Percentiles rank a stretch among this genome's conserved stretches.
These are phyloP conservation scores for Ctenopoma kingsleyae DNA, from an alignment of 2,797 vertebrate genomes.

Conservation along the genomic window DNA sequence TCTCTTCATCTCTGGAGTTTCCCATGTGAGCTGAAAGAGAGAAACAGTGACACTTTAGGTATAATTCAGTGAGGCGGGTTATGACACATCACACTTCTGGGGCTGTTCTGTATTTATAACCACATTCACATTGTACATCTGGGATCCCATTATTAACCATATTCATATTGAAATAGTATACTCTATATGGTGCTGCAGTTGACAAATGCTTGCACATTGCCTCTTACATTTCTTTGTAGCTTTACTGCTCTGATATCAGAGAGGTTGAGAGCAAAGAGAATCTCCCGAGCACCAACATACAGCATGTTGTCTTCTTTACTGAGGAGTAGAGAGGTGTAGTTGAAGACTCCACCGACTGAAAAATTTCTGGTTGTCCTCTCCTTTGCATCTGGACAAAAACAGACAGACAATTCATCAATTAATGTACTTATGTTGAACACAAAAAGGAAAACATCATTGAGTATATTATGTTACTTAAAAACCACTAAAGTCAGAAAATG, in stretches of 20 bases:
- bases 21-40: constrained; percentile 89
- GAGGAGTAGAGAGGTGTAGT: constrained; percentile 92
- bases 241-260: constrained; percentile 80
- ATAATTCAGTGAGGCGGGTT: constrained; percentile 22
- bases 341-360: constrained; percentile 82
- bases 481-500: constrained; percentile 9
- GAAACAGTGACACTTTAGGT: constrained; percentile 33
- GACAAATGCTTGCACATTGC: constrained; percentile 1
- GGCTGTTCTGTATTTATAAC: constrained; percentile 28
- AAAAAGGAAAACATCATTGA: not conserved
- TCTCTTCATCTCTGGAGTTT: constrained; percentile 89
- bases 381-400: constrained; percentile 76
- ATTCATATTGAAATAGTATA: constrained; percentile 39
- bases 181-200: constrained; percentile 20
- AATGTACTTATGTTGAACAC: constrained; percentile 4
- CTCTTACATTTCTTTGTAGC: constrained; percentile 84
- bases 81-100: constrained; percentile 13
- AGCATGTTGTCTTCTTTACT: constrained; percentile 87
- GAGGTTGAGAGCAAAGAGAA: constrained; percentile 88
- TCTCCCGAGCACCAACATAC: constrained; percentile 91
- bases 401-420: constrained; percentile 24
- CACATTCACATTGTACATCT: constrained; percentile 29
- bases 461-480: constrained; percentile 8
- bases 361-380: constrained; percentile 87
- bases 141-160: constrained; percentile 20